Base-by-base conservation (phyloP, 2,113 vertebrate species). In the Sceloporus tristichus region DNA sequence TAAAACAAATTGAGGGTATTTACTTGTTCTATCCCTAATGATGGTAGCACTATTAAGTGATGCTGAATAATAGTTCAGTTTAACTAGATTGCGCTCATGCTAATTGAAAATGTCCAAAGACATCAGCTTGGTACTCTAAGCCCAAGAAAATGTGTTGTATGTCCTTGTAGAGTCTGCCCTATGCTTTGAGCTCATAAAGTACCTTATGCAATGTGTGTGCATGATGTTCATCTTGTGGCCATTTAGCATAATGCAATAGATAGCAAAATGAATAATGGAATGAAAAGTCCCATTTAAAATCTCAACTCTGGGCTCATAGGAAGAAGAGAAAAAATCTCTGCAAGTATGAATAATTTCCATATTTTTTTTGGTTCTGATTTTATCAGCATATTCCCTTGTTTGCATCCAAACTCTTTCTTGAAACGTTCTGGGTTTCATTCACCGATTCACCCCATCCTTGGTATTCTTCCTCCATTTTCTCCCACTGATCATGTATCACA, bases 11-110 rank as follows among this genome's bases (percentile, higher is more conserved):
- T 25, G 27, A 29, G 21, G 9, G 29, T 53, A 25, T 81, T 87
- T 81, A 14, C 21, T 40, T 70, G 66, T 42, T 23, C 34, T 42
- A 59, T 5, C 6, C 27, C 38, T 70, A 29, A 84, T 29, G 38
- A 53, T 3, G 25, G 25, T 62, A 85, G 54, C 34, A 59, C 14
- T 76, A 70, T 29, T 54, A 86, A 27, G 27, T 71, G 40, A 79
- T 21, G n/a, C 76, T 86, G 42, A 79, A 79, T 66, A 78, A 77
- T 75, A 76, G 48, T 29, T 76, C 23, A n/a, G 40, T 73, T 77
- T 66, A 79, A 79, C 53, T 84, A 84, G 82, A 21, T 10, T 81
- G n/a, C 29, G 10, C 53, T 59, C 25, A 77, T 29, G 59, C 42
- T 75, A 78, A 68, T 48, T 65, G 73, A 29, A 79, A 53, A 18